Evolutionary conservation across 2,797 vertebrate species (phyloP), one percentile per base, ranked within the genome.

Genomic region (Spheniscus humboldti): DNA sequence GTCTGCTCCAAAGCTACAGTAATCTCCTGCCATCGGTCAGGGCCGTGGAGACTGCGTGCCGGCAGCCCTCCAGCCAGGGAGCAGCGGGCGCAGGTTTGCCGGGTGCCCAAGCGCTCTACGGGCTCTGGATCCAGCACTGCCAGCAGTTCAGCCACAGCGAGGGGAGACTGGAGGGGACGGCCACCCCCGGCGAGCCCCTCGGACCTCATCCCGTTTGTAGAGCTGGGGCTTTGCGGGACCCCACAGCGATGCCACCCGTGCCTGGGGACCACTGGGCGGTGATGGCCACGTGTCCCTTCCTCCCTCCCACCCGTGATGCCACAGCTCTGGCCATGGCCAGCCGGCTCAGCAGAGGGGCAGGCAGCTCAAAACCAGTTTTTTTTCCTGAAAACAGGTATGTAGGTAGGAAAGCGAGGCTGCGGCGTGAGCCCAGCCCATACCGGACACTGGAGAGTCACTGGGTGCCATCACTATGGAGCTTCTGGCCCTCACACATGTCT

Each of bases 1-100:
- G 94, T 18, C 93, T 86, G 87, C 90, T 91, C 87, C 92, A 63
- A 53, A 91, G 93, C 93, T 90, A 16, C 88, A 28, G 8, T 96
- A 94, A 96, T 95, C 96, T 69, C 91, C 89, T 66, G 86, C 94
- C 52, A 1, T 27, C 5, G 6, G 64, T 12, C 30, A 6, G 69
- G 57, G 56, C 63, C 0, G 1, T 73, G 47, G 47, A 50, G 33
- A 43, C 4, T 5, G 35, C 0, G 2, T 30, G 68, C 79, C 0
- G 1, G 33, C 56, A 78, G 18, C 43, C 17, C 35, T 63, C 22
- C 0, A 8, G 68, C 11, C n/a, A 8, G 53, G 31, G 45, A 72
- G 37, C 68, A 20, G 56, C 1, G 4, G 39, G 41, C 2, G 3
- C 0, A 3, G 59, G 17, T 64, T 57, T 73, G 20, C 41, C 0